Evolutionary conservation across 2,888 invertebrate genomes (phyloP).

Genomic region (Hemicrepidius hirtus): DNA sequence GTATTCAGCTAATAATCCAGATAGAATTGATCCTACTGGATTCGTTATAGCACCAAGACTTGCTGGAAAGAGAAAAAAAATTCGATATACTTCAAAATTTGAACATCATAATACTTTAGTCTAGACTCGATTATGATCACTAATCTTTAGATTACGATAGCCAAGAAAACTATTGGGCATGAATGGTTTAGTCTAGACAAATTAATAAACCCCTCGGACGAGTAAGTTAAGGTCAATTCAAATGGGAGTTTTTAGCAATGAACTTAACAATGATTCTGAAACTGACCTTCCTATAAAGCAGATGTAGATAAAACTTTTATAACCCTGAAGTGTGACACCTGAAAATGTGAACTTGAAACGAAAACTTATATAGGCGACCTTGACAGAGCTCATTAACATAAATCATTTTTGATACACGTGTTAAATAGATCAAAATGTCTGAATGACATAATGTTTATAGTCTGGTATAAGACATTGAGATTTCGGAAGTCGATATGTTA

Average conservation of each 20-base stretch:
- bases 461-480: slow-evolving; percentile 9
- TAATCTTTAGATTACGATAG: too few relatives aligned
- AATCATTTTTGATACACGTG: slow-evolving; percentile 15
- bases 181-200: too few relatives aligned
- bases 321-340: background rate
- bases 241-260: slow-evolving; percentile 13
- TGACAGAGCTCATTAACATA: slow-evolving; percentile 5
- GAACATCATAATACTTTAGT: too few relatives aligned
- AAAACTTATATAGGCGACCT: slow-evolving; percentile 15
- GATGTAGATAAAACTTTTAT: slow-evolving; percentile 1
- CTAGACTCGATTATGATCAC: too few relatives aligned
- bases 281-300: slow-evolving; percentile 29
- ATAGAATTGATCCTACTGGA: slow-evolving; percentile 81
- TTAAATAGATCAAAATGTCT: slow-evolving; percentile 15
- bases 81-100: too few relatives aligned
- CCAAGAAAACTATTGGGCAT: too few relatives aligned
- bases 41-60: slow-evolving; percentile 83
- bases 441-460: slow-evolving; percentile 12
- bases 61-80: slow-evolving; percentile 74
- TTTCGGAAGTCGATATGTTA: slow-evolving; percentile 5
- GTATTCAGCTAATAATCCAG: slow-evolving; percentile 81
- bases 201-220: background rate
- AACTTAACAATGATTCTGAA: slow-evolving; percentile 44
- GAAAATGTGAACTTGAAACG: slow-evolving; percentile 33
- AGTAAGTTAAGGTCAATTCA: slow-evolving; percentile 16